Conservation (phyloP, 2,888 invertebrate species). For the Lithophane semibrunnea region DNA sequence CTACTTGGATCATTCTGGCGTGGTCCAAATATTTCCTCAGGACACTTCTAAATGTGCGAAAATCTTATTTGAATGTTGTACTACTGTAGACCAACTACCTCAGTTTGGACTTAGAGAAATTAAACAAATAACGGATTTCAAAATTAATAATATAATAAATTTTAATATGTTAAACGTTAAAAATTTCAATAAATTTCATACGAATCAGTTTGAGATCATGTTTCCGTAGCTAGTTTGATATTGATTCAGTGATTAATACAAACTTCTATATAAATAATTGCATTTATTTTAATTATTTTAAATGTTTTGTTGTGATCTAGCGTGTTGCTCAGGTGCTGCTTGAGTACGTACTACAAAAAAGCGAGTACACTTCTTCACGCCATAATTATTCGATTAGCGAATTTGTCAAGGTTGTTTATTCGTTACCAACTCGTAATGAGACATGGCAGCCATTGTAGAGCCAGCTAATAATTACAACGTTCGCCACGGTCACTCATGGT, state of each 20-base stretch:
- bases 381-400: conserved; percentile 47
- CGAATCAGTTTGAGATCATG: conserved; percentile 73
- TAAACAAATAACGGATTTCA: conserved; percentile 69
- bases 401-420: conserved; percentile 40
- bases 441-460: conserved; percentile 6
- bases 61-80: not conserved
- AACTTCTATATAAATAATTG: conserved; percentile 43
- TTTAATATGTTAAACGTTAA: conserved; percentile 77
- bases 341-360: conserved; percentile 38
- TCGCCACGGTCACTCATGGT: conserved; percentile 26
- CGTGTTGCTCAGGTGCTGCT: conserved; percentile 11
- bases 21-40: too few relatives aligned
- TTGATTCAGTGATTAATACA: conserved; percentile 44
- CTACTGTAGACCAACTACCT: not conserved
- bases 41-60: not conserved
- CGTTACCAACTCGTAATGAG: conserved; percentile 16
- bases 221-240: conserved; percentile 65
- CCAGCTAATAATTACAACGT: not conserved
- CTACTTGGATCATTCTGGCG: not conserved
- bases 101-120: conserved; percentile 38
- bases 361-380: conserved; percentile 19
- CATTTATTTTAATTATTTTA: conserved; percentile 30
- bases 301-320: conserved; percentile 45
- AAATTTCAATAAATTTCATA: conserved; percentile 77
- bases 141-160: conserved; percentile 77